Evolutionary conservation across 2,888 invertebrate genomes (phyloP).

Genomic region (Sialis lutaria): DNA sequence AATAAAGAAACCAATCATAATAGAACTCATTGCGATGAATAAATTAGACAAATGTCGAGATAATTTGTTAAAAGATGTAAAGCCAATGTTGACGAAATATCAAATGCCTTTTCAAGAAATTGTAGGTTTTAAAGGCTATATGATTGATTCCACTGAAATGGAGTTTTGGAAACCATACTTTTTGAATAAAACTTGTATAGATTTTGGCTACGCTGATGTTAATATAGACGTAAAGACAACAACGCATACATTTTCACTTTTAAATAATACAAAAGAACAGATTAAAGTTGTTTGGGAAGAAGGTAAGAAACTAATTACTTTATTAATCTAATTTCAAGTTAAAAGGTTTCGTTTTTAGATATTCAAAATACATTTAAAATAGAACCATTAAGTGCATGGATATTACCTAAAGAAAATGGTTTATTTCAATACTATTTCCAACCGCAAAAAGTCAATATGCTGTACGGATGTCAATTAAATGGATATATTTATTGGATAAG

Average conservation of each 20-base stretch:
- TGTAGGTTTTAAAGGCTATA: constrained; percentile 18
- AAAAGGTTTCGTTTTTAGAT: constrained; percentile 11
- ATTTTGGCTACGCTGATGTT: constrained; percentile 17
- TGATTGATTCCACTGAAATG: constrained; percentile 14
- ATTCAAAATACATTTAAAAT: constrained; percentile 17
- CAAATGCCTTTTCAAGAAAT: constrained; percentile 9
- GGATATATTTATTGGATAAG: constrained; percentile 18
- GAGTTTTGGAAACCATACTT: constrained; percentile 14
- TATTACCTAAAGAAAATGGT: constrained; percentile 16
- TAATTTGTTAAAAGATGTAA: neutral
- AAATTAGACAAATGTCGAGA: constrained; percentile 5
- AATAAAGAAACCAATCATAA: constrained; percentile 18
- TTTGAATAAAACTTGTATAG: constrained; percentile 18
- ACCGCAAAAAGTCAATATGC: constrained; percentile 15
- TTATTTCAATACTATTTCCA: constrained; percentile 21
- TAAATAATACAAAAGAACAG: constrained; percentile 14
- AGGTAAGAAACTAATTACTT: constrained; percentile 11
- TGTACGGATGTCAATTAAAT: constrained; percentile 18
- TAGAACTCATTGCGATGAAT: constrained; percentile 17
- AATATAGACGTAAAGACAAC: constrained; percentile 3
- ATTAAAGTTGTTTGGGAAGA: constrained; percentile 15
- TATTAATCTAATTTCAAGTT: neutral
- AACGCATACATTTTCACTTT: constrained; percentile 11
- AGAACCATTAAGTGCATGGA: constrained; percentile 15
- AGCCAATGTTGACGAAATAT: constrained; percentile 9